Conservation (phyloP, 1,140 invertebrate genomes). For the Armadillidium nasatum region DNA sequence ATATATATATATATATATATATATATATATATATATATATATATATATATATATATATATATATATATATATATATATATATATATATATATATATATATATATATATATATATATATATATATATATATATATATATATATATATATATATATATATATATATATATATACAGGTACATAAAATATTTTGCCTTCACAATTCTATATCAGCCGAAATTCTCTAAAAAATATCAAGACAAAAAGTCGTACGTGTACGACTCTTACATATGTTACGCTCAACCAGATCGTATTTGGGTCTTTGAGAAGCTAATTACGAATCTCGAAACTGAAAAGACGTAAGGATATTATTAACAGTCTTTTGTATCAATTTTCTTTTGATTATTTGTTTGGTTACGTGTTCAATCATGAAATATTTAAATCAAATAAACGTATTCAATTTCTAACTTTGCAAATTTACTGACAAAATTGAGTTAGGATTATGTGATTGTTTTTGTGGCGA, state of each 20-base stretch:
- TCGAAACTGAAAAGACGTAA: constrained; percentile 27
- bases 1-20: background rate
- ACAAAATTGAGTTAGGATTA: no score
- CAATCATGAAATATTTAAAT: no score
- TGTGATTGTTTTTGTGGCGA: no score
- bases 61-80: background rate
- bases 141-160: background rate
- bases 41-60: background rate
- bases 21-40: background rate
- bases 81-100: background rate
- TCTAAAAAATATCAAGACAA: constrained; percentile 14
- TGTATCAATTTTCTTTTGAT: no score
- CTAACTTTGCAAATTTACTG: no score
- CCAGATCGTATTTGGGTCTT: constrained; percentile 32
- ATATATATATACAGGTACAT: constrained; percentile 18
- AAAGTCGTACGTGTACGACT: constrained; percentile 23
- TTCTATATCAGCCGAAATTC: background rate
- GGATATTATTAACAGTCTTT: background rate
- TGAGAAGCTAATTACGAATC: constrained; percentile 30
- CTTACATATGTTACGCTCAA: constrained; percentile 34
- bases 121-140: background rate
- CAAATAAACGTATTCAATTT: no score
- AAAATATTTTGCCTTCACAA: constrained; percentile 24
- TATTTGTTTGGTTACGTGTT: no score
- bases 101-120: background rate